Conservation (phyloP, 2,113 vertebrate genomes). For the Crotalus helleri region DNA sequence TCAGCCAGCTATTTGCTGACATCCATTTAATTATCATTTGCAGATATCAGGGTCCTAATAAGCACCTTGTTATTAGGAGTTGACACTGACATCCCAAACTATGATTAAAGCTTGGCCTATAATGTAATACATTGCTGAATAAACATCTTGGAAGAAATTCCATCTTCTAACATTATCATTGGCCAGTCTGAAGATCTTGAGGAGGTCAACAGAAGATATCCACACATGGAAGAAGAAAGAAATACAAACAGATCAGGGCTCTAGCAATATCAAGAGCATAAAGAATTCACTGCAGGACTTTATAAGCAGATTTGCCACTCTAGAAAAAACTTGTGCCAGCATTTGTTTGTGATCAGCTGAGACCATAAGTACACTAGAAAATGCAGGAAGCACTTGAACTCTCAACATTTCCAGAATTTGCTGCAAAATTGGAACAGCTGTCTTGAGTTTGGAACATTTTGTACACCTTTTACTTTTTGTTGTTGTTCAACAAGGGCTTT, state of each 20-base stretch:
- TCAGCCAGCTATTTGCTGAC: too few relatives aligned
- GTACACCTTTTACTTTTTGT: background rate
- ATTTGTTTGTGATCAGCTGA: background rate
- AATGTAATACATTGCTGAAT: background rate
- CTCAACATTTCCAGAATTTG: background rate
- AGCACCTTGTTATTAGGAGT: background rate
- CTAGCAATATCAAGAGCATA: background rate
- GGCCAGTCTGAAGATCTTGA: background rate
- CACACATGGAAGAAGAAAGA: background rate
- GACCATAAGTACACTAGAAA: background rate
- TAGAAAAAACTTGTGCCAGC: background rate
- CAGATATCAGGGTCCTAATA: background rate
- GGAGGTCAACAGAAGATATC: background rate
- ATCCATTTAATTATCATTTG: background rate
- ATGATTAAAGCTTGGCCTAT: background rate
- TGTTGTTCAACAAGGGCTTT: background rate
- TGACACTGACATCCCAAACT: background rate
- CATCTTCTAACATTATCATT: background rate
- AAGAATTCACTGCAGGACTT: background rate
- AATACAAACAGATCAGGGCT: background rate
- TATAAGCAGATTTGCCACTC: background rate
- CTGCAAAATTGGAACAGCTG: background rate
- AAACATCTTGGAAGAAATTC: background rate
- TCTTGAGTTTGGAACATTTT: background rate
- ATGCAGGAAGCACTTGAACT: background rate